phyloP scores from a whole-genome alignment of 2,888 invertebrate species.

The Drosophila conformis region DNA sequence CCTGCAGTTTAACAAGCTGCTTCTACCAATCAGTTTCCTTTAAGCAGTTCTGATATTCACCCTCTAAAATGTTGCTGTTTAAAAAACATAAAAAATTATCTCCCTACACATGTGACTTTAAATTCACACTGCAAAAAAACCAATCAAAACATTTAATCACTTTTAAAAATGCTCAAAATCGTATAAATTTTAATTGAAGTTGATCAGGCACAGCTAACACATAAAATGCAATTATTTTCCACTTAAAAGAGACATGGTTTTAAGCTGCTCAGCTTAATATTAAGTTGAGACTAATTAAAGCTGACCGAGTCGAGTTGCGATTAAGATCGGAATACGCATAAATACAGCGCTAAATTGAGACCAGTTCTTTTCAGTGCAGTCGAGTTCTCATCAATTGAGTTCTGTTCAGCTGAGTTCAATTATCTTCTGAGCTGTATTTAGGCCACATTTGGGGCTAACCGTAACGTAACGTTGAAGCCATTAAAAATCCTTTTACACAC shows the following conservation, averaged over 20 bases:
- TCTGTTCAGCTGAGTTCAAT: conserved; percentile 3
- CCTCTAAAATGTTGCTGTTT: not conserved
- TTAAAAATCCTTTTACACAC: conserved; percentile 49
- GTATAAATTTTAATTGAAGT: not conserved
- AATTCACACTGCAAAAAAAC: not conserved
- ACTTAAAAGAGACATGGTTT: not conserved
- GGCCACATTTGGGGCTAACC: conserved; percentile 50
- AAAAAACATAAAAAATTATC: not conserved
- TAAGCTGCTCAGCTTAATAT: conserved; percentile 5
- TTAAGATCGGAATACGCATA: conserved; percentile 5
- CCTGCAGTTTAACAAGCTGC: not conserved
- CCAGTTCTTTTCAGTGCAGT: conserved; percentile 1
- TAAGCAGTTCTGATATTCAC: not conserved
- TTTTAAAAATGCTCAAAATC: not conserved
- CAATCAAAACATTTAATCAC: not conserved
- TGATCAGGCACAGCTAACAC: not conserved
- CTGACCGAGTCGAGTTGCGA: conserved; percentile 4
- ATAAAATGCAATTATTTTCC: not conserved
- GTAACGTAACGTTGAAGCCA: conserved; percentile 26
- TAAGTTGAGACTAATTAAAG: conserved; percentile 20
- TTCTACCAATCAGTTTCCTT: not conserved
- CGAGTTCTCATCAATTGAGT: not conserved
- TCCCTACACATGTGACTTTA: not conserved
- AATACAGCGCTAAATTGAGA: conserved; percentile 2
- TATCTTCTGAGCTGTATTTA: conserved; percentile 22